Conservation (phyloP, 2,888 invertebrate species). For the Amphiduros pacificus region DNA sequence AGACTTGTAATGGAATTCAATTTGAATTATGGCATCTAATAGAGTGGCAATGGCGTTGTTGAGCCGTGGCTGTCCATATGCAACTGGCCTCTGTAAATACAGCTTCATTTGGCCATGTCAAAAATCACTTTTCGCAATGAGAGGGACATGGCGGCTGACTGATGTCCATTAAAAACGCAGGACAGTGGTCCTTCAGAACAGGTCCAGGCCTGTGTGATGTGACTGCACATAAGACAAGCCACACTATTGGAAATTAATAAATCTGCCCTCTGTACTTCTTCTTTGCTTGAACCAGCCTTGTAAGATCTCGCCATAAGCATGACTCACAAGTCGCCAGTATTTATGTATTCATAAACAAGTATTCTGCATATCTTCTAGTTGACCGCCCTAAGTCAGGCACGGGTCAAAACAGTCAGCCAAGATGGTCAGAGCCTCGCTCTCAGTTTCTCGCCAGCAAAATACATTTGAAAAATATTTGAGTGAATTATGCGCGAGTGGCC, state of each 20-base stretch:
- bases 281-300: not conserved
- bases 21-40: constrained; percentile 3
- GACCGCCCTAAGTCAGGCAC: too few relatives aligned
- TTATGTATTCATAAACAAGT: not conserved
- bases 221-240: too few relatives aligned
- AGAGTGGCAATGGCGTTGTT: not conserved
- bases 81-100: not conserved
- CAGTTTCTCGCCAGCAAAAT: too few relatives aligned
- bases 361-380: constrained; percentile 1
- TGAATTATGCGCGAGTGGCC: too few relatives aligned
- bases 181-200: not conserved
- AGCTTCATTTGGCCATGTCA: not conserved
- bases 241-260: not conserved
- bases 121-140: not conserved
- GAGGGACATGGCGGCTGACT: not conserved
- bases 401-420: too few relatives aligned
- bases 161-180: constrained; percentile 1
- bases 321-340: not conserved
- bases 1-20: not conserved
- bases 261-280: not conserved
- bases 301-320: too few relatives aligned
- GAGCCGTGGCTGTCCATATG: not conserved
- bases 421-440: too few relatives aligned
- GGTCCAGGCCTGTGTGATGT: not conserved
- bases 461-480: too few relatives aligned